A percentile compares a stretch with the other conserved stretches of the same genome.
phyloP scores from a whole-genome alignment of 2,797 vertebrate genomes.

The Melanotaenia pygmaea region DNA sequence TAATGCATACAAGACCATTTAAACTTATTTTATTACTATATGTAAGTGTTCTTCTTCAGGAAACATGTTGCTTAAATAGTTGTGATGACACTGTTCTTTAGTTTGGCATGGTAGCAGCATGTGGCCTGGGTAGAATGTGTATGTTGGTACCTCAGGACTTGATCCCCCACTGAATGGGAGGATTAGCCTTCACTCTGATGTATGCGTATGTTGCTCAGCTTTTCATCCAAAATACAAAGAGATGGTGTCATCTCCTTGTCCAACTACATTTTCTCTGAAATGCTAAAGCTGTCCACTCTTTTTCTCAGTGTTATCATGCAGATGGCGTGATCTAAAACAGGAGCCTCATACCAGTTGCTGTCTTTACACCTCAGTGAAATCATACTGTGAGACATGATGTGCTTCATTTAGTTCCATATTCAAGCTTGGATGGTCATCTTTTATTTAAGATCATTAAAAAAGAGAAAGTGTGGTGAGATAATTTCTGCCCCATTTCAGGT shows the following conservation, averaged over 20 bases:
- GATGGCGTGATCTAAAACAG: background rate
- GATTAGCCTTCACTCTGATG: conserved; percentile 69
- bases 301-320: conserved; percentile 6
- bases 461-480: background rate
- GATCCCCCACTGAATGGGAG: conserved; percentile 73
- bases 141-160: conserved; percentile 66
- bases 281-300: conserved; percentile 17
- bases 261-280: conserved; percentile 18
- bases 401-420: background rate
- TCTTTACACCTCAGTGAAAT: background rate
- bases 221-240: conserved; percentile 68
- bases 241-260: conserved; percentile 12
- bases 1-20: background rate
- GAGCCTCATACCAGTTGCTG: no score
- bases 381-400: background rate
- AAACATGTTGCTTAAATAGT: conserved; percentile 14
- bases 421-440: background rate
- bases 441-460: background rate
- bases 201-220: conserved; percentile 50
- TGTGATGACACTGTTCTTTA: conserved; percentile 30
- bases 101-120: conserved; percentile 10
- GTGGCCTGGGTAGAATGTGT: conserved; percentile 48
- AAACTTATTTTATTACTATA: background rate
- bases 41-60: background rate
- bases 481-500: background rate